Conservation (phyloP, 2,113 vertebrate genomes). For the Sylvia atricapilla region DNA sequence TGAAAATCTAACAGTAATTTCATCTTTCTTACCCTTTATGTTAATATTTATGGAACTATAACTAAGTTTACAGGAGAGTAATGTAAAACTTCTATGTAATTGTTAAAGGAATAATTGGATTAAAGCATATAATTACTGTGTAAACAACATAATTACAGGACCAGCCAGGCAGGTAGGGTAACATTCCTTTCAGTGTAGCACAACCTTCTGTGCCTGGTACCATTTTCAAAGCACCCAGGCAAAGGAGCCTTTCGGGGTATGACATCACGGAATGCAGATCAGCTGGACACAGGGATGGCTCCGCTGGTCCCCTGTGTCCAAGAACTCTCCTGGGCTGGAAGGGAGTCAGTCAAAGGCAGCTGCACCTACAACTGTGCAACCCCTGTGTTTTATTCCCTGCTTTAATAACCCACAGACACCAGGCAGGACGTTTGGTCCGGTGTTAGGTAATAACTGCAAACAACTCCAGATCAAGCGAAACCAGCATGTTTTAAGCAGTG, state of each 20-base stretch:
- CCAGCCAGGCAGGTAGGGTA: constrained; percentile 45
- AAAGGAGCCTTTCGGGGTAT: not conserved
- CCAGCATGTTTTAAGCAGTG: not conserved
- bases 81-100: constrained; percentile 62
- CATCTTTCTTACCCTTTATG: not conserved
- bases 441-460: not conserved
- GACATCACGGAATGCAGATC: constrained; percentile 3
- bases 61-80: constrained; percentile 54
- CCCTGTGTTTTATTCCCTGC: not conserved
- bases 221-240: not conserved
- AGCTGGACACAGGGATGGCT: not conserved
- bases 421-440: not conserved
- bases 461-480: not conserved
- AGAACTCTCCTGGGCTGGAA: not conserved
- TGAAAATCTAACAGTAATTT: constrained; percentile 39
- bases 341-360: not conserved
- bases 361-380: not conserved
- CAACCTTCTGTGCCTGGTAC: constrained; percentile 26
- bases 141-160: constrained; percentile 71
- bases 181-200: constrained; percentile 43
- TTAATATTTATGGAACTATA: constrained; percentile 56
- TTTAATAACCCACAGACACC: not conserved
- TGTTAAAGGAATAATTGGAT: constrained; percentile 66
- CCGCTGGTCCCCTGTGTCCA: not conserved
- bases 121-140: constrained; percentile 69